phyloP scores from a whole-genome alignment of 2,113 vertebrate genomes.

The Barnardius zonarius region DNA sequence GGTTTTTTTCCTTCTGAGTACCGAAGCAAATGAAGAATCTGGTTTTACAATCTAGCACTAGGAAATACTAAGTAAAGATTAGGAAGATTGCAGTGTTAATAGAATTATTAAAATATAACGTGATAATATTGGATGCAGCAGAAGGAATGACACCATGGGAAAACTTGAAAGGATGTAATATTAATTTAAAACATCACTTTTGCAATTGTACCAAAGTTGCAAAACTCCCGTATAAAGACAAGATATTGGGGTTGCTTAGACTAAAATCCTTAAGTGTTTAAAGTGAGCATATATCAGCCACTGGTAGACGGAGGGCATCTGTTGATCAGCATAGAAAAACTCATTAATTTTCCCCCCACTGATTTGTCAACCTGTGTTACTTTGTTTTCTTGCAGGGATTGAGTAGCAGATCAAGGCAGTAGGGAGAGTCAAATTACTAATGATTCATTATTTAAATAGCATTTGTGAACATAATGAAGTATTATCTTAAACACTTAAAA shows the following conservation, averaged over 20 bases:
- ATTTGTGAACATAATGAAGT: not conserved
- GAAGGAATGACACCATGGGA: not conserved
- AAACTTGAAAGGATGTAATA: not conserved
- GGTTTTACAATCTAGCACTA: not conserved
- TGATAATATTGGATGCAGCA: not conserved
- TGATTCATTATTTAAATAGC: not conserved
- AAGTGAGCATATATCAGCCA: not conserved
- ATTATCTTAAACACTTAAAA: not conserved
- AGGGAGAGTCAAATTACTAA: not conserved
- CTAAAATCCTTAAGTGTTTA: not conserved
- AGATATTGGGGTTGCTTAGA: not conserved
- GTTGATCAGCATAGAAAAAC: not conserved
- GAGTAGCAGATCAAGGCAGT: not conserved
- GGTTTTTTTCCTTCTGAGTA: not conserved
- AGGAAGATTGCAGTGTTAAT: not conserved
- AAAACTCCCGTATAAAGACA: not conserved
- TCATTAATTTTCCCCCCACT: not conserved
- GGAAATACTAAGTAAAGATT: not conserved
- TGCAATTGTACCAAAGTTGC: not conserved
- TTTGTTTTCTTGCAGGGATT: not conserved
- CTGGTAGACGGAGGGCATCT: not conserved
- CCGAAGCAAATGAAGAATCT: not conserved
- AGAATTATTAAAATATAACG: not conserved
- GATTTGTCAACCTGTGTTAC: not conserved
- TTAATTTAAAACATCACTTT: not conserved